Evolutionary conservation across 1,140 invertebrate species (phyloP).

Genomic region (Linepithema humile): DNA sequence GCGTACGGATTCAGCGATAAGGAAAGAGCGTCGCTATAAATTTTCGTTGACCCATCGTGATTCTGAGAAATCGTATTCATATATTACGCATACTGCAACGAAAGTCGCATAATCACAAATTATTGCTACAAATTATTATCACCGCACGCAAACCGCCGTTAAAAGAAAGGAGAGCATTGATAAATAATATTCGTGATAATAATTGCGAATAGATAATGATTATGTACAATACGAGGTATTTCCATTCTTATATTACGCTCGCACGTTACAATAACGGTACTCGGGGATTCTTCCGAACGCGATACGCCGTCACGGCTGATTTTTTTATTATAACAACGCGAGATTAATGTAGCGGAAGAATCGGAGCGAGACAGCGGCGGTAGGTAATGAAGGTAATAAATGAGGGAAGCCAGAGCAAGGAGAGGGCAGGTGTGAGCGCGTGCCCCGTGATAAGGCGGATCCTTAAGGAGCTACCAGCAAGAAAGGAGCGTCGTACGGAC

Average conservation of each 20-base stretch:
- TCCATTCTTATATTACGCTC: no score
- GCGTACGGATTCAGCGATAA: not conserved
- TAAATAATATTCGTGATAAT: no score
- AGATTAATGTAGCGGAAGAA: slow-evolving; percentile 52
- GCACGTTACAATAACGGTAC: slow-evolving; percentile 23
- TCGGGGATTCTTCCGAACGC: not conserved
- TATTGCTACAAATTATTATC: not conserved
- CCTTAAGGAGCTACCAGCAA: slow-evolving; percentile 45
- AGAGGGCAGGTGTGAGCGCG: slow-evolving; percentile 58
- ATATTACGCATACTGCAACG: not conserved
- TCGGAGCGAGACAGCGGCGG: slow-evolving; percentile 27
- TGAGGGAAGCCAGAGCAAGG: slow-evolving; percentile 42
- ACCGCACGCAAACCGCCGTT: not conserved
- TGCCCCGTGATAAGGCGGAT: slow-evolving; percentile 53
- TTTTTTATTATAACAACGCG: slow-evolving; percentile 40
- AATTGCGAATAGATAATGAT: no score
- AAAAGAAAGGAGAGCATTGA: no score
- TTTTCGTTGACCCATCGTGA: not conserved
- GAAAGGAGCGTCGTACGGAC: slow-evolving; percentile 27
- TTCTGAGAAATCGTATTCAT: not conserved
- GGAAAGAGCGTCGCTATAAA: not conserved
- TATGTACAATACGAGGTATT: no score
- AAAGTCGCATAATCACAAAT: slow-evolving; percentile 9
- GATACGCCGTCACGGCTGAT: no score
- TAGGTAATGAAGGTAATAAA: slow-evolving; percentile 65